These are phyloP conservation scores for Chrosomus eos DNA, from an alignment of 2,797 vertebrate genomes.

Conservation along the genomic window DNA sequence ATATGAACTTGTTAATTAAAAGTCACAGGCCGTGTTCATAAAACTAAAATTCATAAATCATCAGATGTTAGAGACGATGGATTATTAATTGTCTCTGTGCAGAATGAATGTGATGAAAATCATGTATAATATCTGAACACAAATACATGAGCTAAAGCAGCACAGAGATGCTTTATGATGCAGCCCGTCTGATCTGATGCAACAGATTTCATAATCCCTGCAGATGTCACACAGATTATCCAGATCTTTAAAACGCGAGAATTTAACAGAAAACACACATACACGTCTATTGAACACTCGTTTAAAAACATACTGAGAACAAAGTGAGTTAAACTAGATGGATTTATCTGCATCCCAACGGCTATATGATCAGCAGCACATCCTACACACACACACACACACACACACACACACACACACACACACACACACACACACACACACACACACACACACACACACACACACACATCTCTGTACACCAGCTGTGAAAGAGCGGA, in stretches of 20 bases:
- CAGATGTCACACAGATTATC: slow-evolving; percentile 1
- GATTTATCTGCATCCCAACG: not conserved
- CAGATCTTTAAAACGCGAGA: not conserved
- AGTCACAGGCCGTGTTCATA: not conserved
- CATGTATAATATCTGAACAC: not conserved
- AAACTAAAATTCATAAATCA: not conserved
- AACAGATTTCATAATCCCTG: slow-evolving; percentile 40
- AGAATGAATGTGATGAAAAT: not conserved
- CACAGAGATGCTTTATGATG: not conserved
- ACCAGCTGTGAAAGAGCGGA: not conserved
- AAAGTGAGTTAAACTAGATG: not conserved
- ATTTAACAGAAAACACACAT: not conserved
- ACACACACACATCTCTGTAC: fast-evolving
- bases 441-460: too few species aligned
- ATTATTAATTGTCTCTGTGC: not conserved
- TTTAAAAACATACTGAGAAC: not conserved
- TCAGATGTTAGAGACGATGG: not conserved
- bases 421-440: too few species aligned
- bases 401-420: too few species aligned
- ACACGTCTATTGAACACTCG: not conserved
- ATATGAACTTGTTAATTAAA: not conserved
- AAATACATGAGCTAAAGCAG: not conserved
- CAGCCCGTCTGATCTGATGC: slow-evolving; percentile 11
- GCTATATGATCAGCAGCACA: not conserved
- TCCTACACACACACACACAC: not conserved